Evolutionary conservation across 2,888 invertebrate genomes (phyloP), one percentile per base, ranked within the genome.

Genomic region (Drosophila tripunctata): DNA sequence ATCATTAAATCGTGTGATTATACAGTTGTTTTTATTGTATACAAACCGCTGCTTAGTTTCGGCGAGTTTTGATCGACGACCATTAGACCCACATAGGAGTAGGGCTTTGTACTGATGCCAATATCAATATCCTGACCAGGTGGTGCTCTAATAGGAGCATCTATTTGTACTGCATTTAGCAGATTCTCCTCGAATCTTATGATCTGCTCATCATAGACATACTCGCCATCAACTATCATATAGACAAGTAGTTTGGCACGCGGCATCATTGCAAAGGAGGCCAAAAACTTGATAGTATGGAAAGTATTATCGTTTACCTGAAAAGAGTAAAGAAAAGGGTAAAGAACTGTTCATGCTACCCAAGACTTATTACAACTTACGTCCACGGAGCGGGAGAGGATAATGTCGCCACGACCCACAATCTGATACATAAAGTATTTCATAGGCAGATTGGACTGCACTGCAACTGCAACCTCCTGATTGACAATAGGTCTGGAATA

Each of bases 41-140:
- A 6, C 12, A 62, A 95, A 86, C 96, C 96, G 33, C 93, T 92
- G 87, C 94, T 94, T 43, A 97, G 21, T 0, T 40, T 92, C 6
- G 94, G 90, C 1, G 96, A 95, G 88, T 95, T 95, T 89, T 97
- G 95, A 91, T 99, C 98, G 2, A 97, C 95, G 0, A 97, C 97
- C 86, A 98, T 92, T n/a, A 99, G 92, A 3, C 97, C 97, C 15
- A 98, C 95, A 79, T 95, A 95, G 0, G 98, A 97, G 82, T 97
- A 96, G 0, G 97, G 95, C 84, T 96, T 96, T 0, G 98, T 95
- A 8, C 93, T 93, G 40, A 98, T 94, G 0, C 94, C 93, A 12
- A 99, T 93, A 79, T 96, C 96, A 5, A 98, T 94, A 67, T 95
- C 93, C 33, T 95, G 94, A 40, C 96, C 96, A 0, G 98, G 98